Evolutionary conservation across 2,888 invertebrate genomes (phyloP).

Genomic region (Anticlea derivata): DNA sequence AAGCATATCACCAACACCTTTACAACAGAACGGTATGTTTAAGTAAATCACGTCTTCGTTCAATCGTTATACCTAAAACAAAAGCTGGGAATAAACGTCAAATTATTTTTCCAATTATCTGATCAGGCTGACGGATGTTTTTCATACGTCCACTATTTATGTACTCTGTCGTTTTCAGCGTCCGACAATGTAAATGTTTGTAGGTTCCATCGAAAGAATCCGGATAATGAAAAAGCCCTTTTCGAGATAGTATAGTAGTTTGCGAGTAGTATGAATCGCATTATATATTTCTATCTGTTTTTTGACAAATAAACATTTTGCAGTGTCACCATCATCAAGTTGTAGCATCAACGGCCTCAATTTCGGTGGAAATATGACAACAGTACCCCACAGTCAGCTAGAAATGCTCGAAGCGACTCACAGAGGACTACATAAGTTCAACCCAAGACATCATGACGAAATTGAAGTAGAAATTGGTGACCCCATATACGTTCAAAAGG

Average conservation of each 20-base stretch:
- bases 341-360: conserved; percentile 81
- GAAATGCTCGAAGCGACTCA: conserved; percentile 97
- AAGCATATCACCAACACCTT: conserved; percentile 90
- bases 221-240: too few species aligned
- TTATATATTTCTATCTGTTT: not conserved
- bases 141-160: too few species aligned
- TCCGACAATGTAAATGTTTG: too few species aligned
- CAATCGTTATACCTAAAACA: too few species aligned
- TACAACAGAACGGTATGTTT: conserved; percentile 76
- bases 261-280: too few species aligned
- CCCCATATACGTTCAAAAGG: conserved; percentile 97
- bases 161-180: too few species aligned
- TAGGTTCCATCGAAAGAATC: too few species aligned
- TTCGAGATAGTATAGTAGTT: too few species aligned
- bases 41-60: not conserved
- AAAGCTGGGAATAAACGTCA: too few species aligned
- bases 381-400: conserved; percentile 90
- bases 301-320: conserved; percentile 39
- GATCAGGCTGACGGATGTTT: too few species aligned
- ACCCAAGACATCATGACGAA: conserved; percentile 97
- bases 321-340: conserved; percentile 85
- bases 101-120: too few species aligned
- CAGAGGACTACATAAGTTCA: conserved; percentile 96
- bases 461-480: conserved; percentile 98
- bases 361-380: conserved; percentile 86